Percentiles rank a stretch among this genome's conserved stretches.
Conservation (phyloP, 1,140 invertebrate species). For the Aphis craccivora region DNA sequence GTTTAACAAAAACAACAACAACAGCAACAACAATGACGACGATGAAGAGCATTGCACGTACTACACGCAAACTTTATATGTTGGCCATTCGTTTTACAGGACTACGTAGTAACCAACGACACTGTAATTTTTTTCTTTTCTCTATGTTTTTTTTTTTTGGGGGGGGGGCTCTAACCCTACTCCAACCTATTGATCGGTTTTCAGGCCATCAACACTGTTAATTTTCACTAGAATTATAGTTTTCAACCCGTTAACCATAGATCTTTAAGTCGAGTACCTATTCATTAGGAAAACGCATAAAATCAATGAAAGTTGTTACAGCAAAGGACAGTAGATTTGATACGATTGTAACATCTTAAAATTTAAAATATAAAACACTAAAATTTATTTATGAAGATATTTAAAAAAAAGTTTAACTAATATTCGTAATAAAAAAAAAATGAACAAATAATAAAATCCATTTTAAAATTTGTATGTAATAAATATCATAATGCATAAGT, state of each 20-base stretch:
- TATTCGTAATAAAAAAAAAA: too few species aligned
- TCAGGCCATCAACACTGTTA: not conserved
- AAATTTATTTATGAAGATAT: too few species aligned
- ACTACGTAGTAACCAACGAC: not conserved
- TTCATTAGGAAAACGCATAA: too few species aligned
- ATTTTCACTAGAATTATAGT: not conserved
- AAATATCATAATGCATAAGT: too few species aligned
- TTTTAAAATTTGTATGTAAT: too few species aligned
- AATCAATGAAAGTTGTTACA: too few species aligned
- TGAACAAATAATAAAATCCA: too few species aligned
- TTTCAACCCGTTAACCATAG: not conserved
- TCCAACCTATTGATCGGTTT: slow-evolving; percentile 7
- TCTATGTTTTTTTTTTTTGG: not conserved
- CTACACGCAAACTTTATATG: not conserved
- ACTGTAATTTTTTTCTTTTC: not conserved
- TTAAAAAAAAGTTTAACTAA: too few species aligned
- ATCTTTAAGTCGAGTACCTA: not conserved
- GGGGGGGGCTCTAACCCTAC: not conserved
- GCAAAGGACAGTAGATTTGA: too few species aligned
- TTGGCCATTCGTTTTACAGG: not conserved
- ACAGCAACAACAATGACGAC: not conserved
- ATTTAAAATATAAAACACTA: too few species aligned
- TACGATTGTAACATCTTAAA: too few species aligned
- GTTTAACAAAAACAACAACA: not conserved
- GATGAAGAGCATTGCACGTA: not conserved